Evolutionary conservation across 2,888 invertebrate species (phyloP), one percentile per base, ranked within the genome.

Genomic region (Darwinula stevensoni): DNA sequence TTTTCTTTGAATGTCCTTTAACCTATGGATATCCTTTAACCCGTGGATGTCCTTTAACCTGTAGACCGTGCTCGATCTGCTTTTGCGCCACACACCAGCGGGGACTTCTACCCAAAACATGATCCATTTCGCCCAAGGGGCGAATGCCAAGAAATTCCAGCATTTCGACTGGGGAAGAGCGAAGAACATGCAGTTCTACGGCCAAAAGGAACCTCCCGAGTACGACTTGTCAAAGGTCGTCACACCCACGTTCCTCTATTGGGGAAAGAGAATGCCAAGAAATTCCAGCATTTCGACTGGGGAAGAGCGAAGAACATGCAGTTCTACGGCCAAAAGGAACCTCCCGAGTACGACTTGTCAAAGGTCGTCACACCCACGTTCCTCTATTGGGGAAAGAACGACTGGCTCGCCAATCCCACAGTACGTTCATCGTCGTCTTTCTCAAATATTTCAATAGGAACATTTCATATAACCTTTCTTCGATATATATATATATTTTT

Each of bases 71-170:
- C n/a, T n/a, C n/a, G n/a, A n/a, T n/a, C n/a, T n/a, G n/a, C n/a
- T 76, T 36, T 45, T 71, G 22, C 56, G 57, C 5, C 70, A 73
- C 38, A 56, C 59, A 2, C 74, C 76, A 1, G 69, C 73, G 1
- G 74, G 74, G 0, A 62, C 68, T 0, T 74, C 74, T 0, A 61
- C 66, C 0, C 67, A 63, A 48, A 67, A 71, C 1, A 42, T 75
- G 4, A 46, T 67, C 2, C 76, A 78, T 47, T 75, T 62, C 44
- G 65, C 56, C 0, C 76, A 76, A 50, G 54, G 46, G 27, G 37
- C 42, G n/a, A 38, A 39, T 17, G 39, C 45, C n/a, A 59, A 60
- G 1, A 53, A 54, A 34, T 72, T 72, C 41, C 62, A 62, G 41
- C 59, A 60, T 44, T 75, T 60, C 40, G 72, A 76, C 46, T 72